Base-by-base conservation (phyloP, 2,113 vertebrate species). In the Anarhynchus alexandrinus region DNA sequence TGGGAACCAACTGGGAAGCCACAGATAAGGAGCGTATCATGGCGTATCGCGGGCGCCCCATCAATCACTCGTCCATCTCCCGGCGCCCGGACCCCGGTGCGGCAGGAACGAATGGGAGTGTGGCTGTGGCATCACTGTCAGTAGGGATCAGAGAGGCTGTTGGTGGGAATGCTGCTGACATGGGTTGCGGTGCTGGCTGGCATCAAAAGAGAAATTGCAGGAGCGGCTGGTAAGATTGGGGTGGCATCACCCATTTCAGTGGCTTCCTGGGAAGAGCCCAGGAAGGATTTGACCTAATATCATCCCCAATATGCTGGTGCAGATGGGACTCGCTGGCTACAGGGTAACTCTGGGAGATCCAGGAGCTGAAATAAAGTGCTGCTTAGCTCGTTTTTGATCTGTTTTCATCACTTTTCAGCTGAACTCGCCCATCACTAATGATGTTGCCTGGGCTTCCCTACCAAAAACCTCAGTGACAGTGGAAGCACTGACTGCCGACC, bases 41-140 rank as follows among this genome's bases (percentile, higher is more conserved):
- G 27, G 70, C 36, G 3, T 96, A 97, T 97, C 92, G 14, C 82
- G 26, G 81, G 86, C 27, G 4, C 87, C 92, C 67, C 91, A 80
- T 96, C 96, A 96, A 97, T 97, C 96, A 97, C 54, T 4, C 66
- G 21, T 95, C 95, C 96, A 73, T 96, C 95, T 96, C 73, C 77
- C 23, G 9, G 81, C 40, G 0, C 64, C 74, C 2, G 1, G 27
- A 65, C 34, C 84, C 47, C 13, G 2, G 69, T 0, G 5, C 7
- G 5, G 65, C 9, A 2, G n/a, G 11, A 54, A 32, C 0, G 27
- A 43, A 8, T 30, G 78, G 94, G 76, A 90, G 36, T 0, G 8
- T 2, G 3, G 81, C 7, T 8, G 51, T 5, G 42, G 74, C 62
- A 54, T 89, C 10, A 1, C 90, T 96, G 96, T 95, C 94, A 97